Evolutionary conservation across 2,888 invertebrate species (phyloP), one percentile per base, ranked within the genome.

Genomic region (Serrognathus titanus): DNA sequence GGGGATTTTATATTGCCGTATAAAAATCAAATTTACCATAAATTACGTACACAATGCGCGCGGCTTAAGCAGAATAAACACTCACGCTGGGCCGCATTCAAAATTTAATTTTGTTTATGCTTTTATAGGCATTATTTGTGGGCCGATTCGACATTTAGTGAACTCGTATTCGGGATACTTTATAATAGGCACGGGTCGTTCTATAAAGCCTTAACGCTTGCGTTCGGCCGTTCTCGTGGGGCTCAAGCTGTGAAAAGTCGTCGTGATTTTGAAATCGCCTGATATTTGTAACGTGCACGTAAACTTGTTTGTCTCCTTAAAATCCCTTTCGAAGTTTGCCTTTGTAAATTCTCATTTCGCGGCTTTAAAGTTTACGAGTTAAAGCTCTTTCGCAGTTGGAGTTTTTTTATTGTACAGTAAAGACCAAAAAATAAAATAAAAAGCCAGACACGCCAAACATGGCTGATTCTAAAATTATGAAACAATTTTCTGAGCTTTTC

Each of bases 31-130:
- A 16, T 43, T 43, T 43, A 43, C 43, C 43, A 43, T 43, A 43
- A n/a, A 10, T 43, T 43, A 43, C 9, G 43, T 43, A 43, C 12
- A 43, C 43, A 43, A 43, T 43, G 43, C 43, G 10, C 43, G 43
- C 43, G 43, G 43, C 43, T 9, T 43, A n/a, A n/a, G 20, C 43
- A 43, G 24, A 43, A 43, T 43, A 43, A 43, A 43, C 16, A 43
- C 43, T 43, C 43, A 43, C 43, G 43, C 43, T 43, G 43, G 16
- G 43, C 10, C 10, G 12, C 43, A 43, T 43, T 43, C 43, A 43
- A 43, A 43, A 43, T 43, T 43, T 43, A 43, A 43, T 43, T 43
- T 43, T 43, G 43, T 43, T 43, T 43, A 43, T 11, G 43, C 43
- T 11, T 13, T 43, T 43, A 43, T 43, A 16, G 16, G 20, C 16